These are phyloP conservation scores for Poeciliopsis prolifica DNA, from an alignment of 2,113 vertebrate genomes.

Conservation along the genomic window DNA sequence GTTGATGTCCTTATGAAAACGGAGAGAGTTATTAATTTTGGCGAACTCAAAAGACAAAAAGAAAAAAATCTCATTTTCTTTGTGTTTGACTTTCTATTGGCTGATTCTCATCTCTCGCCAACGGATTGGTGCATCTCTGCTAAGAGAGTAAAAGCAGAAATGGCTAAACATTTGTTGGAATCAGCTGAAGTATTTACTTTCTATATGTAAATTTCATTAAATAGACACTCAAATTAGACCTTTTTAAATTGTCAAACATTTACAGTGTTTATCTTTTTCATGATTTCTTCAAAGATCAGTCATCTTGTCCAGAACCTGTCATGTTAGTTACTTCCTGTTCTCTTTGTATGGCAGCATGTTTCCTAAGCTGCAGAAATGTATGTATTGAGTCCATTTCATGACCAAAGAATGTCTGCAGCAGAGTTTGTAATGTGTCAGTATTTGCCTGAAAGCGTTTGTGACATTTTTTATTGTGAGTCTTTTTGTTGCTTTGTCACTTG, in stretches of 20 bases:
- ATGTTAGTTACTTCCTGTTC: constrained; percentile 31
- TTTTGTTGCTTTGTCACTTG: constrained; percentile 28
- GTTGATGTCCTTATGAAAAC: too few relatives aligned
- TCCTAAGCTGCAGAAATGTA: constrained; percentile 16
- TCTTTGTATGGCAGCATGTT: constrained; percentile 55
- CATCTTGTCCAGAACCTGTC: constrained; percentile 5
- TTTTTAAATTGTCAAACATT: background rate
- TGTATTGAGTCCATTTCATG: constrained; percentile 53
- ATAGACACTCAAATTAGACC: background rate
- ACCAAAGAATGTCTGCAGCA: constrained; percentile 77
- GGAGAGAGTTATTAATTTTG: too few relatives aligned
- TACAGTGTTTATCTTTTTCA: background rate
- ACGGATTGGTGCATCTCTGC: background rate
- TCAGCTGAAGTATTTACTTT: background rate
- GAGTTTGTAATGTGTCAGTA: constrained; percentile 50
- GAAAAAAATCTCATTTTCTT: too few relatives aligned
- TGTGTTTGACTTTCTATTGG: too few relatives aligned
- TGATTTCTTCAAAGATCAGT: background rate
- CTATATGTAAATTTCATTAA: background rate
- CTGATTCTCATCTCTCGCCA: background rate
- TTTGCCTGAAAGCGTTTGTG: constrained; percentile 40
- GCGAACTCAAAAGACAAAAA: too few relatives aligned
- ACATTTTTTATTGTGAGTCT: constrained; percentile 40
- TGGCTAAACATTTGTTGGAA: background rate
- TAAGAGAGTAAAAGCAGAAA: background rate